Conservation (phyloP, 2,113 vertebrate species). For the Dendrocopos noguchii region DNA sequence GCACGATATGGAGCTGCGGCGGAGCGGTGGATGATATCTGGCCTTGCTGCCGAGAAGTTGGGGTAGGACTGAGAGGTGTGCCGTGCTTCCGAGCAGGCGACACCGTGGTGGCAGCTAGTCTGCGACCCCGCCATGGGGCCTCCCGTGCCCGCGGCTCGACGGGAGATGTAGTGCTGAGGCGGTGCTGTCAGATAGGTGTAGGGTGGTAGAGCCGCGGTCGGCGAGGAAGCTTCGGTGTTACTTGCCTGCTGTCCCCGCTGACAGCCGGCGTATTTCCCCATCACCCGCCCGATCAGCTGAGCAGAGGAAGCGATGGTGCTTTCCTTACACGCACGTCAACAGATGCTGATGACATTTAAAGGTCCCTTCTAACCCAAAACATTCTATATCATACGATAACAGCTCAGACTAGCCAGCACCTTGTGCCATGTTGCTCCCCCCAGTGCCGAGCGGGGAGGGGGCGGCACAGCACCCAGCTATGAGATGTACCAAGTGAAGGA, state of each 20-base stretch:
- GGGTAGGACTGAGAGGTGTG: rapidly evolving
- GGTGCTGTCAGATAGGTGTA: rapidly evolving
- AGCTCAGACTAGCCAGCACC: too few species aligned
- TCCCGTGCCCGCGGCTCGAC: not conserved
- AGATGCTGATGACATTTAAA: too few species aligned
- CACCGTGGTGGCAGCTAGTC: rapidly evolving
- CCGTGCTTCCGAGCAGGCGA: not conserved
- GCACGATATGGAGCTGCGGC: rapidly evolving
- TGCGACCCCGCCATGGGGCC: rapidly evolving
- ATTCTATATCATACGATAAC: rapidly evolving
- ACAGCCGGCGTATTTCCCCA: not conserved
- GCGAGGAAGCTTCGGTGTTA: rapidly evolving
- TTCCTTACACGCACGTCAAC: rapidly evolving
- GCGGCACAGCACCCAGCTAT: not conserved
- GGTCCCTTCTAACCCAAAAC: too few species aligned
- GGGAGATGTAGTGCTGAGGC: slow-evolving; percentile 51
- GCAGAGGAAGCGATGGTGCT: not conserved
- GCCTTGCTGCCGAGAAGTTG: rapidly evolving
- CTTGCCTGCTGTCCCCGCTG: rapidly evolving
- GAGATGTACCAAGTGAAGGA: not conserved
- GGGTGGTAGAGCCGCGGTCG: rapidly evolving
- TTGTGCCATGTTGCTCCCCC: rapidly evolving
- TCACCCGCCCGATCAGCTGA: too few species aligned
- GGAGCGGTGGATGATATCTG: rapidly evolving
- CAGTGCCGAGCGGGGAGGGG: not conserved